Base-by-base conservation (phyloP, 2,888 invertebrate genomes). In the Morinoia aosen region DNA sequence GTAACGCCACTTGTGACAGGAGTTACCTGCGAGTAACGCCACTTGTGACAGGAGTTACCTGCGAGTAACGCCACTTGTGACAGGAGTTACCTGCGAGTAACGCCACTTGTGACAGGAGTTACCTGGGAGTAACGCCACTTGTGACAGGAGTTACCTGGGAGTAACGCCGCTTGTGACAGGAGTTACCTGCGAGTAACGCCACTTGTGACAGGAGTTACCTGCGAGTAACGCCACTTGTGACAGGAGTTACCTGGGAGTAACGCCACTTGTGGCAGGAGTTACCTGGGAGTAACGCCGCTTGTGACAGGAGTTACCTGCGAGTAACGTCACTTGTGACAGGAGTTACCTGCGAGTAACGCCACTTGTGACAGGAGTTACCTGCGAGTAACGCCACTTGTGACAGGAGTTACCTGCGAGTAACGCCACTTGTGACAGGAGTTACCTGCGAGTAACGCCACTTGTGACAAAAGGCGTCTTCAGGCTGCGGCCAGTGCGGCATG, bases 361-460 rank as follows among this genome's bases (percentile, higher is more conserved):
- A n/a, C n/a, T n/a, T n/a, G n/a, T n/a, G n/a, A n/a, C n/a, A n/a
- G n/a, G n/a, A n/a, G n/a, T n/a, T n/a, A n/a, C n/a, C n/a, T n/a
- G n/a, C n/a, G n/a, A n/a, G n/a, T n/a, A n/a, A n/a, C n/a, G n/a
- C n/a, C n/a, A n/a, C n/a, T n/a, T n/a, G n/a, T n/a, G n/a, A n/a
- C n/a, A n/a, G n/a, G 8, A 8, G 61, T 5, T 10, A 76, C 76
- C 76, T 76, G 76, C 12, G 76, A 76, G 2, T 33, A 16, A 16
- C 19, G 76, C 76, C 25, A 76, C 33, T 76, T 25, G 25, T 61
- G 61, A 25, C 90, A 90, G 16, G 10, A 19, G 48, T 93, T 96
- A 97, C 97, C 97, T 97, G 97, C 91, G 97, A 97, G 97, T 97
- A 97, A 96, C 97, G 97, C 97, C 97, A 98, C 96, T 97, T 97